A percentile compares a stretch with the other conserved stretches of the same genome.
Conservation (phyloP, 2,888 invertebrate species). For the Leucozona laternaria region DNA sequence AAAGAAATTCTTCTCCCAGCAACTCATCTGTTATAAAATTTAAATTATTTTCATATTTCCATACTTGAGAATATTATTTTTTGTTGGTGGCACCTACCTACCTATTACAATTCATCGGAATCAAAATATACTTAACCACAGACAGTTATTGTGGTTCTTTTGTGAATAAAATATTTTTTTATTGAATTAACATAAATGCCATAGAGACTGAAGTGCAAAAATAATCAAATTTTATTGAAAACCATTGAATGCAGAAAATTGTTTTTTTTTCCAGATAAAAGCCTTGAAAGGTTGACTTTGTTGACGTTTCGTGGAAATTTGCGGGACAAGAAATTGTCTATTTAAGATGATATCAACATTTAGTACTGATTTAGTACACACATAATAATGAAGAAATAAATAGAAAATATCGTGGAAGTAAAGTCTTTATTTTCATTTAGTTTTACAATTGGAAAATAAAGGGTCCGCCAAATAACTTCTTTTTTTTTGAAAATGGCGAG, state of each 20-base stretch:
- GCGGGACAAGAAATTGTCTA: neutral
- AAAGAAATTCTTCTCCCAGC: neutral
- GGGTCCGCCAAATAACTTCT: no score
- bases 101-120: constrained; percentile 39
- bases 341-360: neutral
- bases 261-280: neutral
- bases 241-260: constrained; percentile 29
- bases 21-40: neutral
- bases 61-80: constrained; percentile 31
- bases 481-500: no score
- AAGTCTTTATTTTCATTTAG: no score
- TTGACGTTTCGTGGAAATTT: neutral
- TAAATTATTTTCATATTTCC: constrained; percentile 46
- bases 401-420: neutral
- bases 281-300: neutral
- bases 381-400: neutral
- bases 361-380: neutral
- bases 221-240: constrained; percentile 64
- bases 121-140: constrained; percentile 54
- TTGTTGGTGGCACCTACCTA: neutral
- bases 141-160: constrained; percentile 30
- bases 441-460: no score
- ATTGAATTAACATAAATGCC: constrained; percentile 54
- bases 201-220: constrained; percentile 1
- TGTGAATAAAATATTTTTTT: constrained; percentile 1